These are phyloP conservation scores for Globodera ellingtonae DNA, from an alignment of 1,140 invertebrate genomes.

Conservation along the genomic window DNA sequence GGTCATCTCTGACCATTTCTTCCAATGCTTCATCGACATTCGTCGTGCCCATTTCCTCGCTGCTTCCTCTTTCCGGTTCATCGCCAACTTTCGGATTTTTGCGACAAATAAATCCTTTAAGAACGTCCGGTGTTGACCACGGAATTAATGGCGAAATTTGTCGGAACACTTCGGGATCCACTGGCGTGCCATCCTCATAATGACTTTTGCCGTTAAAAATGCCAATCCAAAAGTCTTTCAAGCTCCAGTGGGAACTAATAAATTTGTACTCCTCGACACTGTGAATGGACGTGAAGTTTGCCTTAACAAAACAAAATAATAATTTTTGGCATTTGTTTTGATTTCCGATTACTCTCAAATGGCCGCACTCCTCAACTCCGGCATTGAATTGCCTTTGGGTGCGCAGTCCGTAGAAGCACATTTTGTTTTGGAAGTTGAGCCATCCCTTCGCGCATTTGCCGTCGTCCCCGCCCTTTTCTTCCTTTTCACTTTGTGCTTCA, in stretches of 20 bases:
- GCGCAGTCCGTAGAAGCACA: conserved; percentile 17
- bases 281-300: conserved; percentile 26
- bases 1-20: too few species aligned
- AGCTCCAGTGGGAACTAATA: conserved; percentile 14
- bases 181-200: conserved; percentile 23
- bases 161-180: background rate
- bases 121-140: background rate
- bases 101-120: conserved; percentile 25
- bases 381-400: background rate
- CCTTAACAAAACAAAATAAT: background rate
- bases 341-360: background rate
- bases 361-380: conserved; percentile 7
- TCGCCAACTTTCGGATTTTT: background rate
- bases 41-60: too few species aligned
- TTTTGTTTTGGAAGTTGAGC: conserved; percentile 5
- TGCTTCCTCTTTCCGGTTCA: background rate
- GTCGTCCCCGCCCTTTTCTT: background rate
- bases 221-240: conserved; percentile 22
- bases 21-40: background rate
- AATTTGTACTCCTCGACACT: conserved; percentile 22
- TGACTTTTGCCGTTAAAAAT: background rate
- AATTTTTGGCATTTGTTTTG: background rate
- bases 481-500: background rate
- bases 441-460: conserved; percentile 20
- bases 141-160: conserved; percentile 14